Evolutionary conservation across 2,888 invertebrate species (phyloP).

Genomic region (Hymenopus coronatus): DNA sequence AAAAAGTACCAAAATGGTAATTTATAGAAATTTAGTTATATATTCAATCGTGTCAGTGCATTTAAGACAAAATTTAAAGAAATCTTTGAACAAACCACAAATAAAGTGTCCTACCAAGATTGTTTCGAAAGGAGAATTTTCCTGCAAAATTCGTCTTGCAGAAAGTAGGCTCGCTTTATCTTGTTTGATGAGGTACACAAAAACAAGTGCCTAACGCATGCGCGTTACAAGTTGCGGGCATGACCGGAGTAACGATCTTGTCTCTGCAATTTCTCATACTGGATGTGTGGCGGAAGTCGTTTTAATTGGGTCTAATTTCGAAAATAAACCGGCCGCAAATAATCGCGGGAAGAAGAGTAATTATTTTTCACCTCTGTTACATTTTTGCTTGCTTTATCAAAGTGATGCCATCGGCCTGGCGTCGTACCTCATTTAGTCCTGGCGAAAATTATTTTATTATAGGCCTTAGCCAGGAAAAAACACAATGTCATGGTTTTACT

Average conservation of each 20-base stretch:
- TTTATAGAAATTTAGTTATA: no score
- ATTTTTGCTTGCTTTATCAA: not conserved
- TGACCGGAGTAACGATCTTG: not conserved
- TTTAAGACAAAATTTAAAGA: no score
- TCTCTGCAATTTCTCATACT: not conserved
- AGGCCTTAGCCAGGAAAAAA: not conserved
- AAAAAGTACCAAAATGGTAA: no score
- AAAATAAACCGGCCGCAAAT: not conserved
- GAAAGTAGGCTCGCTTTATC: not conserved
- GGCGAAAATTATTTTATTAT: not conserved
- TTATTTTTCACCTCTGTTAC: not conserved
- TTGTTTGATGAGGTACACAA: not conserved
- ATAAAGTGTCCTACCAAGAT: no score
- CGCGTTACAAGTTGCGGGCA: not conserved
- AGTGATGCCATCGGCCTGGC: not conserved
- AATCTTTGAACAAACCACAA: no score
- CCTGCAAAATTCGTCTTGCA: no score
- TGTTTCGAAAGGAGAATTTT: no score
- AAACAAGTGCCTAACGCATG: not conserved
- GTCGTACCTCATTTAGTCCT: not conserved
- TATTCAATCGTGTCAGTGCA: no score
- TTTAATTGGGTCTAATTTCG: not conserved
- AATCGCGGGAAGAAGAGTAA: not conserved
- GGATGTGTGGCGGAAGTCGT: not conserved
- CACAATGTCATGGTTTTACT: not conserved